These are phyloP conservation scores for Myoxocephalus aenaeus DNA, from an alignment of 2,797 vertebrate genomes.

Conservation along the genomic window DNA sequence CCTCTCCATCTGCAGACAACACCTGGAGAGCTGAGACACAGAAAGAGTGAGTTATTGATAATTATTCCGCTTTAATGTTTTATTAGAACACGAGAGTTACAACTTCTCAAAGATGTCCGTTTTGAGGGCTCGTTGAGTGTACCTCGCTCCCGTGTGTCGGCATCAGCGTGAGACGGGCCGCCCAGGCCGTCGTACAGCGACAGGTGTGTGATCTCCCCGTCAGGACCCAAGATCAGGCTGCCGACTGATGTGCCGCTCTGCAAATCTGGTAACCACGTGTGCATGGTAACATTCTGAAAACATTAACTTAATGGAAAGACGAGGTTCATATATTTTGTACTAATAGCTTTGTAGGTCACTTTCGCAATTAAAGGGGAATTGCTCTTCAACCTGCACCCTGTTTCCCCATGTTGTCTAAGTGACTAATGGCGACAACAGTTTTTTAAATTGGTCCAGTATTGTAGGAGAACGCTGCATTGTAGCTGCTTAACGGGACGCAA, in stretches of 20 bases:
- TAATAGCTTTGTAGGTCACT: not conserved
- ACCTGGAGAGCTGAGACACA: conserved; percentile 64
- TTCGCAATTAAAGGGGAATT: not conserved
- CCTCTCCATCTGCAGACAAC: conserved; percentile 66
- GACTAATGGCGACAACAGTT: no score
- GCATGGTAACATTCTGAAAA: not conserved
- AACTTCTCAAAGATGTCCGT: no score
- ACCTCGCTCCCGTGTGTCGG: conserved; percentile 68
- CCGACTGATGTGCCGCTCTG: conserved; percentile 69
- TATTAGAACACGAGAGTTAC: not conserved
- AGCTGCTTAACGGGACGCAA: no score
- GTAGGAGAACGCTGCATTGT: no score
- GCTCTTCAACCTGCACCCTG: no score
- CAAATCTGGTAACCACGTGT: conserved; percentile 69
- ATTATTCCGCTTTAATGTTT: not conserved
- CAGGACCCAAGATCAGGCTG: conserved; percentile 78
- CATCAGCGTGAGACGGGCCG: conserved; percentile 48
- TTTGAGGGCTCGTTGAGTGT: not conserved
- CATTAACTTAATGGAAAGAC: not conserved
- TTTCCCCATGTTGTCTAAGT: no score
- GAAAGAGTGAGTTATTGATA: not conserved
- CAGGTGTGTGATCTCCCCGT: conserved; percentile 79
- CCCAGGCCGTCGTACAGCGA: conserved; percentile 68
- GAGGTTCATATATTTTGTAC: not conserved
- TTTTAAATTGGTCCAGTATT: no score